Percentiles rank a stretch among this genome's conserved stretches.
Conservation (phyloP, 37 sponge, comb jelly and placozoan genomes). For the Chondrosia reniformis region DNA sequence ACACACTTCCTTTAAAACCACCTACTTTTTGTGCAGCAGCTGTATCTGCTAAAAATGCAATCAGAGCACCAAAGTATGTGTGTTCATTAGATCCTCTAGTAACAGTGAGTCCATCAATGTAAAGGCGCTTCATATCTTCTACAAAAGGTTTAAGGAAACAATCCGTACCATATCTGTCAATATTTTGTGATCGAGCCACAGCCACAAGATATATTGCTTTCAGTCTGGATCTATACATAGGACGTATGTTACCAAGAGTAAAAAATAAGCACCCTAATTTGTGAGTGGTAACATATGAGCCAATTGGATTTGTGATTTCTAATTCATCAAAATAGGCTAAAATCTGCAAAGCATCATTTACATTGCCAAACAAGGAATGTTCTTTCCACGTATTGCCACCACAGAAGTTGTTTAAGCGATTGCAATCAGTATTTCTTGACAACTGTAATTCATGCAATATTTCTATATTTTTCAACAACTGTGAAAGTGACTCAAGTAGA, state of each 20-base stretch:
- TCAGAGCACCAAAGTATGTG: constrained; percentile 30
- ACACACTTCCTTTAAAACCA: constrained; percentile 44
- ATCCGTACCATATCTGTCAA: constrained; percentile 37
- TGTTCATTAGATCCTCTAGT: neutral
- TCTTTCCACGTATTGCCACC: constrained; percentile 22
- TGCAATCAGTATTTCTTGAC: too few species aligned
- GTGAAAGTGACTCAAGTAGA: too few species aligned
- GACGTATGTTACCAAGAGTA: constrained; percentile 35
- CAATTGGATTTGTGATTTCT: constrained; percentile 41
- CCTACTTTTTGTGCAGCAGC: constrained; percentile 44
- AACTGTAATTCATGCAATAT: too few species aligned
- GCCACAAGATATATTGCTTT: constrained; percentile 29
- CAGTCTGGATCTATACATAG: constrained; percentile 35
- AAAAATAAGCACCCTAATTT: constrained; percentile 47
- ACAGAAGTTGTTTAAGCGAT: constrained; percentile 28
- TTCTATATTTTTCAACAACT: too few species aligned
- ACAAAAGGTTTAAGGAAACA: constrained; percentile 30
- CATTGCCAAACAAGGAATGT: constrained; percentile 41
- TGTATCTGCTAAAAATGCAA: constrained; percentile 53
- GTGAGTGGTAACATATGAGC: constrained; percentile 32
- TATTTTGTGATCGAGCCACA: constrained; percentile 23
- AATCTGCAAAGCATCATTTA: constrained; percentile 39
- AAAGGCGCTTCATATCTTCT: constrained; percentile 23
- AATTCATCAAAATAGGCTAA: constrained; percentile 61
- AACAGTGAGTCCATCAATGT: constrained; percentile 32